Base-by-base conservation (phyloP, 2,888 invertebrate species). In the Steinernema scapterisci region DNA sequence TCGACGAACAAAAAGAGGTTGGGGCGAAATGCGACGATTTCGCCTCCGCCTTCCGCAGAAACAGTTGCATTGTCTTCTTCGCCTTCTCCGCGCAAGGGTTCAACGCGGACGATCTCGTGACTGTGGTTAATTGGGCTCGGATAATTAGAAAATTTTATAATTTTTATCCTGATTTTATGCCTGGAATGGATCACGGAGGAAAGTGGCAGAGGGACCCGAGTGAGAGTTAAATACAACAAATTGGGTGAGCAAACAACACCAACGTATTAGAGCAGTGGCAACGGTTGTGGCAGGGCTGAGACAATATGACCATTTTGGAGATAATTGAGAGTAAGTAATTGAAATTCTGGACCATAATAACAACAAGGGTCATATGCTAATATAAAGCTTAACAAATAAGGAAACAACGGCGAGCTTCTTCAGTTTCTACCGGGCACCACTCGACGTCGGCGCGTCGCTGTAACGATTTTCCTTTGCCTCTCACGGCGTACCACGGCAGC, bases 371-470 rank as follows among this genome's bases (percentile, higher is more conserved):
- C 38, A 38, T 38, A 38, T 38, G 38, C 38, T 19, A 21, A 21
- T 25, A 63, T 63, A 63, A 63, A 63, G 63, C 63, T 63, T 63
- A 63, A 63, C 63, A 63, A 21, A 48, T 48, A 48, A 48, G 6
- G 16, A 31, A 63, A 31, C 13, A 63, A 16, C 63, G 16, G 31
- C 7, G 27, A 38, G 38, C 9, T 38, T 38, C 9, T 31, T 63
- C 16, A 31, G 13, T 38, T 63, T n/a, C 63, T 31, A 25, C 31
- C 16, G 31, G 25, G 23, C 23, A 25, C 7, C 31, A 63, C 63
- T 48, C 48, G 27, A 19, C 63, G 63, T 1, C 27, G 63, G 16
- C 63, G 63, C 5, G 25, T 27, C 16, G 63, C 25, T 31, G 23
- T 63, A 2, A 31, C 31, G 5, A 25, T 13, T 31, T 63, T 63